Evolutionary conservation across 2,888 invertebrate genomes (phyloP).

Genomic region (Venusia cambrica): DNA sequence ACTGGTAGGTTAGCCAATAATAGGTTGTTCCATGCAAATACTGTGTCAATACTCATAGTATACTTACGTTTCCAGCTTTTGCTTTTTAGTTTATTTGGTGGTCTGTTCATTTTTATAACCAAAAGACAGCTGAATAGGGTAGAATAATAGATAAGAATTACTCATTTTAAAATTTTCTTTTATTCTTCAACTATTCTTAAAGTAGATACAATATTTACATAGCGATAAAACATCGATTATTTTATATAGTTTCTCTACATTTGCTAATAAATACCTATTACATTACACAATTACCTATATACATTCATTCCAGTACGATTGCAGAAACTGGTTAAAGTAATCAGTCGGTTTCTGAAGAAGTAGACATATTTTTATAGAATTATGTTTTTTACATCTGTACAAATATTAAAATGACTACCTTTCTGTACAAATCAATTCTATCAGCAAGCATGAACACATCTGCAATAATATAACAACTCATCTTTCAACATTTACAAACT

Average conservation of each 20-base stretch:
- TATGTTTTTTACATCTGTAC: constrained; percentile 30
- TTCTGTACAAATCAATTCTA: constrained; percentile 37
- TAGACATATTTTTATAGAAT: constrained; percentile 22
- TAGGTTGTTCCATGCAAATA: too few species aligned
- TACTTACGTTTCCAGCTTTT: too few species aligned
- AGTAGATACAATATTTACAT: constrained; percentile 57
- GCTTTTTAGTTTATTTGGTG: too few species aligned
- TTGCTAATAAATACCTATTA: constrained; percentile 52
- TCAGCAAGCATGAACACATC: constrained; percentile 67
- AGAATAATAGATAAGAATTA: constrained; percentile 16
- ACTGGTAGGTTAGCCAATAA: too few species aligned
- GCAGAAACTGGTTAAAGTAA: constrained; percentile 49
- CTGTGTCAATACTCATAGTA: too few species aligned
- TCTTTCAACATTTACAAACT: constrained; percentile 49
- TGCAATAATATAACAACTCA: constrained; percentile 62
- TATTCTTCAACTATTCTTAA: constrained; percentile 48
- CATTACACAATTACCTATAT: constrained; percentile 55
- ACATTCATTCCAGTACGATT: constrained; percentile 33
- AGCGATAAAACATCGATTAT: constrained; percentile 43
- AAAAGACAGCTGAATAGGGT: too few species aligned
- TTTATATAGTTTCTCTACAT: constrained; percentile 31
- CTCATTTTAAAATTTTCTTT: constrained; percentile 45
- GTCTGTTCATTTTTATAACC: too few species aligned
- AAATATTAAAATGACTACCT: constrained; percentile 24
- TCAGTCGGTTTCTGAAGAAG: constrained; percentile 59